Evolutionary conservation across 2,113 vertebrate species (phyloP).

Genomic region (Neomonachus schauinslandi): DNA sequence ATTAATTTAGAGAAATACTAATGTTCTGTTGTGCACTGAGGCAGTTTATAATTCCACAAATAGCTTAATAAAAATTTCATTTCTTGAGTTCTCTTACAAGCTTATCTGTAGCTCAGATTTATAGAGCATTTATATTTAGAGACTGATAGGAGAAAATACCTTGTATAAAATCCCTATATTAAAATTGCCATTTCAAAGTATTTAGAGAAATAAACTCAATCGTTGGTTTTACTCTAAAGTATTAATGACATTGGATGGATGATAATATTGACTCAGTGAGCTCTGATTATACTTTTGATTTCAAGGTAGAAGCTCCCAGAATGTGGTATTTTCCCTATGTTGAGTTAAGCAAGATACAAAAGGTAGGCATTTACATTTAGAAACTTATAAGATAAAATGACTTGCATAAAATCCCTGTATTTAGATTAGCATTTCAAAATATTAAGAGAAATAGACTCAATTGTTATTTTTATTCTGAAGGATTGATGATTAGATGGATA

Average conservation of each 20-base stretch:
- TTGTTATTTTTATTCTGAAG: not conserved
- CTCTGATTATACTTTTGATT: not conserved
- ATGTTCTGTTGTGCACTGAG: not conserved
- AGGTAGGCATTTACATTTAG: not conserved
- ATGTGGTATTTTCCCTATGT: not conserved
- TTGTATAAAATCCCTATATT: not conserved
- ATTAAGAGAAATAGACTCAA: not conserved
- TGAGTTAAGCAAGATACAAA: not conserved
- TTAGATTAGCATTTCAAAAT: not conserved
- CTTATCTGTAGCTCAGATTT: not conserved
- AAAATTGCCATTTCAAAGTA: not conserved
- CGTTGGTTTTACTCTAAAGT: not conserved
- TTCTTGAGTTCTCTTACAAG: not conserved
- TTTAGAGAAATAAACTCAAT: not conserved
- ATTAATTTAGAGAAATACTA: slow-evolving; percentile 29
- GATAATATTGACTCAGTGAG: not conserved
- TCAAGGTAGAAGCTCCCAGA: not conserved
- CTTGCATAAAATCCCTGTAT: not conserved
- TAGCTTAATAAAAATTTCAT: not conserved
- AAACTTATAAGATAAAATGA: not conserved
- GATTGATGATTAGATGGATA: not conserved
- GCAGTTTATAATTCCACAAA: not conserved
- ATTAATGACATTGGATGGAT: not conserved
- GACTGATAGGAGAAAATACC: not conserved
- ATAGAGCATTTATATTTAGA: not conserved